Base-by-base conservation (phyloP, 2,113 vertebrate species). In the Myocastor coypus region DNA sequence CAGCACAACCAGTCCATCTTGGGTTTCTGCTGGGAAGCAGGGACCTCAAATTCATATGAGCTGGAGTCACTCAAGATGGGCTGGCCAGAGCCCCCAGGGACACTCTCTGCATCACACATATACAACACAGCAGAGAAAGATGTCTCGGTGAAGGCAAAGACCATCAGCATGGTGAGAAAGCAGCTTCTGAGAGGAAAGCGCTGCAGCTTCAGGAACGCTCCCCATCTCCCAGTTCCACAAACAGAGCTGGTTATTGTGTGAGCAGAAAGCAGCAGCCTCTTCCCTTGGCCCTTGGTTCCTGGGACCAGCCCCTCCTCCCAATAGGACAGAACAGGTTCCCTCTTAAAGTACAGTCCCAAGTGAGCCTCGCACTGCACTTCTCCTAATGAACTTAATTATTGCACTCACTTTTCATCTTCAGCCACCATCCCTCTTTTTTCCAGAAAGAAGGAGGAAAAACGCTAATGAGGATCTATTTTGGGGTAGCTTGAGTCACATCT, bases 401-500 rank as follows among this genome's bases (percentile, higher is more conserved):
- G 85, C 0, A 0, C 61, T 55, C 0, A 0, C 61, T 55, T 34
- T 80, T 63, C 71, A 19, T 83, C 57, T 95, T 96, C 93, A 94
- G 97, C 96, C 69, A 28, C 92, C 94, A 28, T 78, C 64, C 24
- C 50, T 46, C 59, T 69, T 55, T 69, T 69, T 75, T 81, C 94
- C 86, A 30, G 26, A 80, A 78, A 42, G 16, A 14, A 30, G 50
- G 69, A 83, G 61, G 52, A n/a, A 52, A 87, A 32, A n/a, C 10
- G 63, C 96, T 57, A 91, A 78, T 85, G 86, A 93, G 80, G 73
- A 55, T n/a, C 78, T 96, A 40, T 95, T 97, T 97, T 94, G 95
- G 88, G 96, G 90, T 59, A 40, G 24, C 90, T 59, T 32, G 89
- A 88, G 87, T 94, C 87, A 68, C 94, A 91, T 94, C 90, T 94